Evolutionary conservation across 2,888 invertebrate species (phyloP).

Genomic region (Pseudococcus viburni): DNA sequence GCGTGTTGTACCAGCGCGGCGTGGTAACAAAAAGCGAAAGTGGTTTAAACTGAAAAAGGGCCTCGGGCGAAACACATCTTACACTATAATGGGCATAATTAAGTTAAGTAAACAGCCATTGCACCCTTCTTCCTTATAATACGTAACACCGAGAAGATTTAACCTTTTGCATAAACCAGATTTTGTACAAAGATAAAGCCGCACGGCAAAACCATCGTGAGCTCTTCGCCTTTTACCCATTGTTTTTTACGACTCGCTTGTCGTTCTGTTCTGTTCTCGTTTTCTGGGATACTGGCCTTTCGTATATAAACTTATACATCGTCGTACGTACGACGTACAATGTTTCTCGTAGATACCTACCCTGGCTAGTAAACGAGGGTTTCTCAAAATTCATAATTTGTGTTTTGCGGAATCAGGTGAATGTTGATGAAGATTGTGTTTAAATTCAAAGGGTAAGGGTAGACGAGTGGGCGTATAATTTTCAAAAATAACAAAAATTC

Average conservation of each 20-base stretch:
- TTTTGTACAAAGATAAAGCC: slow-evolving; percentile 58
- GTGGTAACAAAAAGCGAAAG: slow-evolving; percentile 49
- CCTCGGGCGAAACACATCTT: slow-evolving; percentile 54
- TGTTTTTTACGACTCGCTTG: slow-evolving; percentile 37
- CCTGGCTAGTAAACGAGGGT: background rate
- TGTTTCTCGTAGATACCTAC: background rate
- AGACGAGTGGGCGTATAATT: no score
- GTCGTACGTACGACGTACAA: background rate
- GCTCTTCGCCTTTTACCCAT: slow-evolving; percentile 28
- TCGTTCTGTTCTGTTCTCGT: background rate
- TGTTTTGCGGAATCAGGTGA: no score
- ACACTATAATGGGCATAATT: slow-evolving; percentile 61
- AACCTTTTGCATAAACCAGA: slow-evolving; percentile 62
- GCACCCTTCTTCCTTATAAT: slow-evolving; percentile 24
- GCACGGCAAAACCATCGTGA: slow-evolving; percentile 36
- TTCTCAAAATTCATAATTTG: background rate
- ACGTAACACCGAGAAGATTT: slow-evolving; percentile 45
- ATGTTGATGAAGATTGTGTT: no score
- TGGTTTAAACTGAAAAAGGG: slow-evolving; percentile 51
- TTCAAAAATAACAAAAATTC: no score
- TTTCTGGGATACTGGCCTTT: background rate
- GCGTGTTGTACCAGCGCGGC: background rate
- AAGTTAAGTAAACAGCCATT: slow-evolving; percentile 57
- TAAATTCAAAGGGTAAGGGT: no score
- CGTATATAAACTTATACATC: background rate